Evolutionary conservation across 1,140 invertebrate species (phyloP).

Genomic region (Apis mellifera): Amel_HAv3.1 CM009938.2:8820501-8821000

Average conservation of each 20-base stretch:
- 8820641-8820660: not conserved
- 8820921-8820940: slow-evolving; percentile 6
- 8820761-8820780: no score
- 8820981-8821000: not conserved
- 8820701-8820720: no score
- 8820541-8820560: not conserved
- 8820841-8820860: not conserved
- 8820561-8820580: not conserved
- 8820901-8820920: not conserved
- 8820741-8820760: no score
- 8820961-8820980: not conserved
- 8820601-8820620: not conserved
- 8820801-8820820: no score
- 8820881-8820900: not conserved
- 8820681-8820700: not conserved
- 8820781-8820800: no score
- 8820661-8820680: not conserved
- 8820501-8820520: no score
- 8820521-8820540: no score
- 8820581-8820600: not conserved
- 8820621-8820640: not conserved
- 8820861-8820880: not conserved
- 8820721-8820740: no score
- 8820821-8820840: no score
- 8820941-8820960: not conserved